Percentiles rank a stretch among this genome's conserved stretches.
Evolutionary conservation across 2,888 invertebrate genomes (phyloP).

Genomic region (Eutolmus rufibarbis): DNA sequence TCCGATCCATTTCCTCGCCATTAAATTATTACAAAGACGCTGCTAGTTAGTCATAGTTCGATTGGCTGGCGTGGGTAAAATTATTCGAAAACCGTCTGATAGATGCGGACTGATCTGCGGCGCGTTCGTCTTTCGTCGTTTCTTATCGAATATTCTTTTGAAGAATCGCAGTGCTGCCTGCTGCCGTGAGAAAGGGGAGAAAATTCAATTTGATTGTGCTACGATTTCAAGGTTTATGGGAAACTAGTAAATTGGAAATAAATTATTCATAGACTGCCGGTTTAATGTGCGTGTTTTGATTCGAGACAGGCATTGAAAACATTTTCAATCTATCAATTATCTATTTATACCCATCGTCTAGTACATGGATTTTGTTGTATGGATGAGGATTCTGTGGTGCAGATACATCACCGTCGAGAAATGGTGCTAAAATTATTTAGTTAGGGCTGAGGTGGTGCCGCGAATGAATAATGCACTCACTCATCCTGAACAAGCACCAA

Average conservation of each 20-base stretch:
- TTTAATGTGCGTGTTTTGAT: not conserved
- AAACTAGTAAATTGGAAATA: not conserved
- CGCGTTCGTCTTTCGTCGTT: not conserved
- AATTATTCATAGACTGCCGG: not conserved
- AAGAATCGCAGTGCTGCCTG: not conserved
- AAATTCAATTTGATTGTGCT: not conserved
- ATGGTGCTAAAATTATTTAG: not conserved
- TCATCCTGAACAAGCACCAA: not conserved
- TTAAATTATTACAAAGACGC: not conserved
- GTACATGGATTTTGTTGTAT: not conserved
- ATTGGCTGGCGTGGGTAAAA: not conserved
- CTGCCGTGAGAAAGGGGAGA: not conserved
- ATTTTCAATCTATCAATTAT: not conserved
- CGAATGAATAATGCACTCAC: not conserved
- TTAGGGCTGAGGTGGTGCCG: not conserved
- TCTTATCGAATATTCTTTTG: not conserved
- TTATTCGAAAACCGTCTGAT: not conserved
- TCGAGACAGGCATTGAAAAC: not conserved
- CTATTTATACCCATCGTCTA: not conserved
- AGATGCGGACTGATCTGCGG: not conserved
- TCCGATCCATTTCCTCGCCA: not conserved
- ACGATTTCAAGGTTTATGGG: not conserved
- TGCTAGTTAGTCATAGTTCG: not conserved
- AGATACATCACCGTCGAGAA: not conserved
- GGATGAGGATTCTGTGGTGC: not conserved